A percentile compares a stretch with the other conserved stretches of the same genome.
Evolutionary conservation across 1,140 invertebrate species (phyloP).

Genomic region (Protaetia brevitarsis): DNA sequence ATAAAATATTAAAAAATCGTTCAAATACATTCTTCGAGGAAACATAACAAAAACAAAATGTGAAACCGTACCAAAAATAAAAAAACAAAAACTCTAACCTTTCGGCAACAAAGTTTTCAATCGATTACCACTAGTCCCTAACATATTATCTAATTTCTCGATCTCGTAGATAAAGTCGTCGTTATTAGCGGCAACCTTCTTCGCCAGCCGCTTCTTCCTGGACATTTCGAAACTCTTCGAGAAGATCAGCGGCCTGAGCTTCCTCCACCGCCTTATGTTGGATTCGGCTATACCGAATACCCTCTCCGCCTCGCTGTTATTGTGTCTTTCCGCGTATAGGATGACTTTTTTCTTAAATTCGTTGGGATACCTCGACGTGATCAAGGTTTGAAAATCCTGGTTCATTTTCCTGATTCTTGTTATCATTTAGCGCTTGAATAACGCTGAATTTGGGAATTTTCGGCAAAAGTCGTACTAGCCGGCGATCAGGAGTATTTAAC

Average conservation of each 20-base stretch:
- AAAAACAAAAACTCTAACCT: neutral
- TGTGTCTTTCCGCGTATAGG: slow-evolving; percentile 38
- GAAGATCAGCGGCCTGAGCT: slow-evolving; percentile 25
- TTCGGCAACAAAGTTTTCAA: neutral
- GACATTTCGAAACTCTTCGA: slow-evolving; percentile 5
- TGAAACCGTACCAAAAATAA: neutral
- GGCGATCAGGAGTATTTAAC: neutral
- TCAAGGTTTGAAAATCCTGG: neutral
- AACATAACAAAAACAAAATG: neutral
- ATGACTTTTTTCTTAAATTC: slow-evolving; percentile 40
- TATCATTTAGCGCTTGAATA: too few species aligned
- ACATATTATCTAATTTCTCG: neutral
- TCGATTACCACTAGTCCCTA: neutral
- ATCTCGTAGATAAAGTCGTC: slow-evolving; percentile 20
- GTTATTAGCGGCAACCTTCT: slow-evolving; percentile 33
- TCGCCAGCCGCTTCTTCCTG: neutral
- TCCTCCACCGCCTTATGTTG: slow-evolving; percentile 40
- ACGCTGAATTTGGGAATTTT: too few species aligned
- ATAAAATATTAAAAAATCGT: too few species aligned
- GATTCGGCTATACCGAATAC: slow-evolving; percentile 39
- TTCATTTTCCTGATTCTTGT: slow-evolving; percentile 6
- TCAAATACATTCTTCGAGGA: too few species aligned
- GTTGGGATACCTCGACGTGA: slow-evolving; percentile 31
- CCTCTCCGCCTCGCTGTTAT: slow-evolving; percentile 34
- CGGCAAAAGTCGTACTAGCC: too few species aligned